Evolutionary conservation across 1,140 invertebrate genomes (phyloP), one percentile per base, ranked within the genome.

Genomic region (Anoplolepis gracilipes): DNA sequence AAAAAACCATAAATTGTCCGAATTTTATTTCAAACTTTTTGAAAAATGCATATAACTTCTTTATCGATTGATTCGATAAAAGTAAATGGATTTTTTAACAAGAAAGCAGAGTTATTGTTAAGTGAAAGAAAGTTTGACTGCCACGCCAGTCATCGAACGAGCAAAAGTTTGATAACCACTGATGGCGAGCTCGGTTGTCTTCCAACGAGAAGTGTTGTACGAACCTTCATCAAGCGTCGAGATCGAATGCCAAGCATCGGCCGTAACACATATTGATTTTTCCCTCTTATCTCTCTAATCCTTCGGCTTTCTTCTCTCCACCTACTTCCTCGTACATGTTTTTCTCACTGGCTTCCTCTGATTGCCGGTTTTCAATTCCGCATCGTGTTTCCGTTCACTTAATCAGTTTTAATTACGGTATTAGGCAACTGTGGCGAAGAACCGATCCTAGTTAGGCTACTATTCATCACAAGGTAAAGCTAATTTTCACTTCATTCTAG

Each of bases 361-460:
- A 87, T 90, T 90, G 79, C 85, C 79, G 85, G 72, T 88, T 88
- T 88, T 81, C 73, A 88, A 65, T 87, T 88, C 85, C 78, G 39
- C 73, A 36, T 61, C 59, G 64, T 36, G 61, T 81, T 72, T 39
- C 62, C 59, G 61, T 33, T 61, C 77, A 73, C 55, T 75, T 88
- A 88, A 90, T 90, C 88, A 76, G 46, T 70, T 79, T 84, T 86
- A 90, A 90, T 90, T 90, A 87, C 46, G 65, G 75, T 55, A 72
- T 79, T 79, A 70, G 84, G 19, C 36, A 53, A 16, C 70, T 49
- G 49, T n/a, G 19, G n/a, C 22, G 53, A 59, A 61, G 59, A 84
- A 77, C 49, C 61, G 30, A 46, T 57, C 57, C 79, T 90, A 87
- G 85, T 90, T 90, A 90, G 78, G 46, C 33, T n/a, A 19, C 88